phyloP scores from a whole-genome alignment of 2,888 invertebrate genomes.

The Dynastes hyllus region DNA sequence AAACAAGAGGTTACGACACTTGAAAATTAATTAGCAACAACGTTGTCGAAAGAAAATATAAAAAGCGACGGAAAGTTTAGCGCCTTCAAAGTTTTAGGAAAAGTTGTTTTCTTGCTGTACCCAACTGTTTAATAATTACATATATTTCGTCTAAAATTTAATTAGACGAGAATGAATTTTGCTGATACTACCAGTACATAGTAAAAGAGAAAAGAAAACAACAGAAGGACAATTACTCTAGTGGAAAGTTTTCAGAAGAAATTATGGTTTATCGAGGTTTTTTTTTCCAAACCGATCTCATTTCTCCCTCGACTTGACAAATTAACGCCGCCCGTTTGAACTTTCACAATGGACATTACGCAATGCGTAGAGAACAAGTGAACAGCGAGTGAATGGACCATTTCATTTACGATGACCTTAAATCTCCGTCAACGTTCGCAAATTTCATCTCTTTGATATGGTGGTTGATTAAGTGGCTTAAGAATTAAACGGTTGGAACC shows the following conservation, averaged over 20 bases:
- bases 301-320: constrained; percentile 22
- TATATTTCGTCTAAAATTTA: constrained; percentile 17
- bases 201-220: background rate
- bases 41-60: no score
- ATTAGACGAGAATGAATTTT: background rate
- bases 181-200: background rate
- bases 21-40: no score
- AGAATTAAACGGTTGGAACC: constrained; percentile 3
- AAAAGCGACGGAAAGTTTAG: no score
- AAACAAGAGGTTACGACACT: no score
- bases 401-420: constrained; percentile 19
- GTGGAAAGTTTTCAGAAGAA: constrained; percentile 17
- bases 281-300: constrained; percentile 5
- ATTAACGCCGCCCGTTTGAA: constrained; percentile 27
- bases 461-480: background rate
- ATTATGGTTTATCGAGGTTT: background rate
- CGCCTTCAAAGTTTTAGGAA: no score
- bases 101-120: background rate
- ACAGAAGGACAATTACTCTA: background rate
- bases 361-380: constrained; percentile 18
- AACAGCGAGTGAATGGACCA: constrained; percentile 12
- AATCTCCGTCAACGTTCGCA: constrained; percentile 16
- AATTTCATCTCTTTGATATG: constrained; percentile 1
- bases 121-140: constrained; percentile 7
- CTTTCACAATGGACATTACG: constrained; percentile 29